Conservation (phyloP, 1,140 invertebrate species). For the Wiebesia pumilae region DNA sequence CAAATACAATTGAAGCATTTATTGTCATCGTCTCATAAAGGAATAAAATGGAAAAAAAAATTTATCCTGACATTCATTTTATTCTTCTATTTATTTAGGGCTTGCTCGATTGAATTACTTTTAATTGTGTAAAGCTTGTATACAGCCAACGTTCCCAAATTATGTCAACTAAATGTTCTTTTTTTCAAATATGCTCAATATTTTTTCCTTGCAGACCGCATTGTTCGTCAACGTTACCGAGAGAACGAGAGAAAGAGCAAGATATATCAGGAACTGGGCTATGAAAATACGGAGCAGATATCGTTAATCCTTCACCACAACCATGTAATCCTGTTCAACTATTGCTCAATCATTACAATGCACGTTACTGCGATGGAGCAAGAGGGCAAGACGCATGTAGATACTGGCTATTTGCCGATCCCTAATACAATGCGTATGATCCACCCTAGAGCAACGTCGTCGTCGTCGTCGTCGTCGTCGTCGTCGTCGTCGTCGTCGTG, state of each 20-base stretch:
- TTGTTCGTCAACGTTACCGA: too few species aligned
- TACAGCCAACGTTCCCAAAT: not conserved
- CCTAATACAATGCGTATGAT: constrained; percentile 40
- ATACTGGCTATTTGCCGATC: constrained; percentile 47
- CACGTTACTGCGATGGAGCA: not conserved
- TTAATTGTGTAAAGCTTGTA: not conserved
- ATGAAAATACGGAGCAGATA: constrained; percentile 36
- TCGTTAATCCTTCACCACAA: constrained; percentile 56
- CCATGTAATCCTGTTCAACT: constrained; percentile 54
- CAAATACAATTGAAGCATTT: too few species aligned
- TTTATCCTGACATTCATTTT: not conserved
- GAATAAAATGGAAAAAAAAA: not conserved
- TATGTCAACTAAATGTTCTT: too few species aligned
- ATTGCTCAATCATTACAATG: constrained; percentile 54
- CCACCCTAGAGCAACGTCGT: constrained; percentile 15
- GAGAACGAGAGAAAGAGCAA: constrained; percentile 24
- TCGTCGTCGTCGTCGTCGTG: too few species aligned
- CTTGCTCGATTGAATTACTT: not conserved
- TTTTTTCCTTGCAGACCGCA: too few species aligned
- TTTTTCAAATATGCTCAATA: too few species aligned
- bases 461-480: too few species aligned
- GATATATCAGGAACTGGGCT: constrained; percentile 47
- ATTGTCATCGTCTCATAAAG: too few species aligned
- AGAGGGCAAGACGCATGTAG: not conserved
- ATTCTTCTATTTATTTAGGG: not conserved